A percentile compares a stretch with the other conserved stretches of the same genome.
These are phyloP conservation scores for Napeogenes sylphis DNA, from an alignment of 2,888 invertebrate genomes.

Conservation along the genomic window DNA sequence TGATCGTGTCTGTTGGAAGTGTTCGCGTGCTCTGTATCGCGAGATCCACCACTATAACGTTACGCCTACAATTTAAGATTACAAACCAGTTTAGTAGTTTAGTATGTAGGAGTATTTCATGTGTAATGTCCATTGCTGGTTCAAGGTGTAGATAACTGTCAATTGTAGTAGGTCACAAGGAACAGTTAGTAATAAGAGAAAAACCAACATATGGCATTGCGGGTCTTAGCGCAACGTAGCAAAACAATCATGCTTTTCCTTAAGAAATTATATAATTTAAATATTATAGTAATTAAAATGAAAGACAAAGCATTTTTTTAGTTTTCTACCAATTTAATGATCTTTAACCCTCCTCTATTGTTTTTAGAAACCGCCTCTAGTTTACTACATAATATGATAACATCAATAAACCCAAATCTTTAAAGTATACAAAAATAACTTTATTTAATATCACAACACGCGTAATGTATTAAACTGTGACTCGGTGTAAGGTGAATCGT, in stretches of 20 bases:
- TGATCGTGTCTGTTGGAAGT: constrained; percentile 32
- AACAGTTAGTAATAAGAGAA: not conserved
- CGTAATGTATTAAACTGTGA: not conserved
- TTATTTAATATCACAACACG: not conserved
- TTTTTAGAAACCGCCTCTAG: too few relatives aligned
- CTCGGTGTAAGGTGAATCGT: constrained; percentile 10
- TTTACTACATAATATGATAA: too few relatives aligned
- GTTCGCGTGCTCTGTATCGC: constrained; percentile 34
- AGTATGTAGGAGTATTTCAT: not conserved
- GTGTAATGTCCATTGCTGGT: not conserved
- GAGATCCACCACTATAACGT: constrained; percentile 31
- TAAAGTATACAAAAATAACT: not conserved
- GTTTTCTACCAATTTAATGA: not conserved
- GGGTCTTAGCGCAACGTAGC: too few relatives aligned
- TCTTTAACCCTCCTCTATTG: too few relatives aligned
- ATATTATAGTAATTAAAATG: too few relatives aligned
- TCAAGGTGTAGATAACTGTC: not conserved
- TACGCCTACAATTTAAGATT: constrained; percentile 28
- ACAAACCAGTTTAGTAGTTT: not conserved
- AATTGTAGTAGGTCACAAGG: not conserved
- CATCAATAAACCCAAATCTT: too few relatives aligned
- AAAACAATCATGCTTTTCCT: too few relatives aligned
- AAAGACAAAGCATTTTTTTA: too few relatives aligned
- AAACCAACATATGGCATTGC: not conserved
- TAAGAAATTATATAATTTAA: too few relatives aligned